Base-by-base conservation (phyloP, 2,113 vertebrate genomes). In the Parus major region DNA sequence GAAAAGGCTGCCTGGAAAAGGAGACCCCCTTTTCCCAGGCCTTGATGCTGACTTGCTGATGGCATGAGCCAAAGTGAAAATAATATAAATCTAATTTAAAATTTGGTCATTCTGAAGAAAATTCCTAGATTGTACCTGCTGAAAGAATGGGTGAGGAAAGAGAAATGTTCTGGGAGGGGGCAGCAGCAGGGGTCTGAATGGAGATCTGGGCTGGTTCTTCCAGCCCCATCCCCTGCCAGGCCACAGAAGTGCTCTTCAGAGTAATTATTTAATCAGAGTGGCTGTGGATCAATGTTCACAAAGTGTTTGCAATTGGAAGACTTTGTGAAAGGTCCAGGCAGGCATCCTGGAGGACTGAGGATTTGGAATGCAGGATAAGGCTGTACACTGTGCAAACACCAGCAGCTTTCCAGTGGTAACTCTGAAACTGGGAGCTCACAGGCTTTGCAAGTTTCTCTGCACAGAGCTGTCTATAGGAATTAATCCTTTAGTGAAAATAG, bases 61-160 rank as follows among this genome's bases (percentile, higher is more conserved):
- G 41, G 85, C 47, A 91, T 82, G 69, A 95, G n/a, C 29, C 41
- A 94, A 96, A 88, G 76, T 15, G 53, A 92, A 97, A 96, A 92
- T 80, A 92, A 84, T 46, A 52, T 69, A 50, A 92, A 93, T 83
- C 41, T 79, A 76, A 96, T 88, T 96, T 85, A 86, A 97, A 89
- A 42, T 70, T 60, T 4, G 55, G 35, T 66, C 35, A 57, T 88
- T 96, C 76, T 5, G 31, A 76, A 94, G 66, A 84, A 96, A 97
- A 96, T 53, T 93, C 66, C 46, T 95, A 93, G 75, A 75, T 14
- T n/a, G 27, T 33, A 77, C n/a, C 24, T 86, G 66, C 41, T 56
- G 59, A 65, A 86, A 73, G 36, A 64, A 59, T 1, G 6, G 44
- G 60, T 2, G 9, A 94, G 57, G 59, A 41, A 57, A 33, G 56